These are phyloP conservation scores for Olivierus martensii DNA, from an alignment of 1,140 invertebrate species.

Conservation along the genomic window DNA sequence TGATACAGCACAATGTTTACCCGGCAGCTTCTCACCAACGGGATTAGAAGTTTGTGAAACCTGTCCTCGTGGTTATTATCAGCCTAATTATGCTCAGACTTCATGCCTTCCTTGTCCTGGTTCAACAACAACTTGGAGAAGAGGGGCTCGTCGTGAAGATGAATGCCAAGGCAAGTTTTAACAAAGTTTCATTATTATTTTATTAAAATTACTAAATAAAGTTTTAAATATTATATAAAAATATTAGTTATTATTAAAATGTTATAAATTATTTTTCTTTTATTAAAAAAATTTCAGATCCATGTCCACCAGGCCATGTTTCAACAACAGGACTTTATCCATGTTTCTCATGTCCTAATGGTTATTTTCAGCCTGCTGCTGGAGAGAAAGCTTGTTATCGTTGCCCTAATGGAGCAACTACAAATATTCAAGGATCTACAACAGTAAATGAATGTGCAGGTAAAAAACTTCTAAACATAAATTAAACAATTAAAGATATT, in stretches of 20 bases:
- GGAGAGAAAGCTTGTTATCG: conserved; percentile 32
- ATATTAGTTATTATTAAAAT: too few species aligned
- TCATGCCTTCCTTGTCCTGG: conserved; percentile 41
- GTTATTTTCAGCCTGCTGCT: conserved; percentile 32
- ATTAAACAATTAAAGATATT: too few species aligned
- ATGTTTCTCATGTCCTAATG: conserved; percentile 36
- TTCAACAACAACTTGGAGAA: conserved; percentile 38
- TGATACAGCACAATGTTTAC: conserved; percentile 34
- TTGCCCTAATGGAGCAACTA: conserved; percentile 26
- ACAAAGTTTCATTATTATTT: not conserved
- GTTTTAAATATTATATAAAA: not conserved
- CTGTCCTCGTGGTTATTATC: conserved; percentile 45
- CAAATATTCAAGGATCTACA: conserved; percentile 22
- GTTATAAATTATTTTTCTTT: too few species aligned
- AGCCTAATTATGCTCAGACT: conserved; percentile 40
- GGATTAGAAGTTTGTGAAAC: conserved; percentile 42
- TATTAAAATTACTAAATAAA: not conserved
- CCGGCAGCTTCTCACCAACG: conserved; percentile 35
- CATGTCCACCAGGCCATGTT: conserved; percentile 32
- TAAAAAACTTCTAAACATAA: conserved; percentile 14
- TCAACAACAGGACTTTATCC: conserved; percentile 35
- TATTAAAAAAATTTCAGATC: conserved; percentile 21
- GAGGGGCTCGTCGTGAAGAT: conserved; percentile 31
- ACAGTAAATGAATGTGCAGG: conserved; percentile 25
- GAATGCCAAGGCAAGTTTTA: conserved; percentile 35